Base-by-base conservation (phyloP, 1,140 invertebrate species). In the Rhopalosiphum maidis region DNA sequence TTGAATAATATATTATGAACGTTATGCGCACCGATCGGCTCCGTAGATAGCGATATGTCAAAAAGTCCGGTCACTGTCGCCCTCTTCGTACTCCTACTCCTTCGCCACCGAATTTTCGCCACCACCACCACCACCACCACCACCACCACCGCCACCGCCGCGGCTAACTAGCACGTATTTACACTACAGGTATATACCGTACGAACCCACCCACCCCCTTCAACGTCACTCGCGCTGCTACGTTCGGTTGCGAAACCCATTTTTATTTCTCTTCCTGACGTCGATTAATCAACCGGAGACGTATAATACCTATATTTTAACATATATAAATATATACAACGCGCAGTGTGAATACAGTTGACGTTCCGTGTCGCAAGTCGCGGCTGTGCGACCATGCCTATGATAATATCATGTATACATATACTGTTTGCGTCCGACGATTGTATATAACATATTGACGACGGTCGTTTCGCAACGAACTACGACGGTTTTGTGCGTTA, bases 201-300 rank as follows among this genome's bases (percentile, higher is more conserved):
- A n/a, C 0, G 60, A 35, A 77, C 41, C 37, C 85, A 43, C 37
- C 86, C 43, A 48, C 86, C 86, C 41, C 37, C 55, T 60, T 30
- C 15, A 7, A n/a, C 30, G 30, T 68, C 60, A 18, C 60, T n/a
- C 11, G 82, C 18, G 25, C 46, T 21, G 25, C 4, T 21, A 15
- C 82, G n/a, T 83, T 86, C 85, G 85, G 51, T 89, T 89, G 88
- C 88, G 35, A 89, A 89, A 89, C 37, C 51, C 48, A 55, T 25
- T 35, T 54, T 54, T 23, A 23, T 85, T 85, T 85, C 41, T 43
- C 37, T 11, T 8, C 23, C 41, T 46, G 88, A 89, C 88, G 51
- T 89, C 88, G 51, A 89, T 89, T 89, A 89, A 89, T 89, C 88
- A 89, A 89, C 88, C 88, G 51, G 88, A 89, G 51, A 89, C 88